phyloP scores from a whole-genome alignment of 2,113 vertebrate genomes.

The Equus przewalskii region DNA sequence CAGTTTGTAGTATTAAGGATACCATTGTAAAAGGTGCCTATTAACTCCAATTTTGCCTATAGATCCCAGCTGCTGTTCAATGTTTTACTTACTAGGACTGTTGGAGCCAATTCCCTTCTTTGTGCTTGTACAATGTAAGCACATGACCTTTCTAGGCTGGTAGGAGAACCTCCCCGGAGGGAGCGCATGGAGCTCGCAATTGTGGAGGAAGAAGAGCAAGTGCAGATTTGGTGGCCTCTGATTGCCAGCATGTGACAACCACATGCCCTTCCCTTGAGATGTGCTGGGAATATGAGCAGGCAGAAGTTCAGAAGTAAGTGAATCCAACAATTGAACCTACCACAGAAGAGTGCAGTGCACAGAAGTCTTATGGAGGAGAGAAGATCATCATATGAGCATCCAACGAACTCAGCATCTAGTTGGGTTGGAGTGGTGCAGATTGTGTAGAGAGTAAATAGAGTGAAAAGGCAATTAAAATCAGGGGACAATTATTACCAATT shows the following conservation, averaged over 20 bases:
- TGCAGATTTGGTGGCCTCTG: background rate
- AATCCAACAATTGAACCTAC: background rate
- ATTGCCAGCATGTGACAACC: background rate
- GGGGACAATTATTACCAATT: background rate
- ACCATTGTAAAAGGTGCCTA: constrained; percentile 22
- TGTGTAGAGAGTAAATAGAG: background rate
- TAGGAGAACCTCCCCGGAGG: background rate
- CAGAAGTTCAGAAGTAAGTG: background rate
- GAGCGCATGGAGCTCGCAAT: background rate
- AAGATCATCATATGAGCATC: background rate
- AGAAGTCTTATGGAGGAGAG: background rate
- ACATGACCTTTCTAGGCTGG: background rate
- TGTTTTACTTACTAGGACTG: background rate
- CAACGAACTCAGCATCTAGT: background rate
- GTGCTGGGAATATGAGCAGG: background rate
- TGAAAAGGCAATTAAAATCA: background rate
- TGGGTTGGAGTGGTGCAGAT: background rate
- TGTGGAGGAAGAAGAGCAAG: background rate
- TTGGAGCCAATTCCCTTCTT: background rate
- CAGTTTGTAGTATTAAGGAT: background rate
- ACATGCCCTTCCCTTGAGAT: background rate
- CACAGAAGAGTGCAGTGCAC: background rate
- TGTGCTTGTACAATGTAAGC: constrained; percentile 56
- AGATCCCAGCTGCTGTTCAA: constrained; percentile 26
- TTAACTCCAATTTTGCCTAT: constrained; percentile 4